phyloP scores from a whole-genome alignment of 2,113 vertebrate species.

The Campylomormyrus tamandua region DNA sequence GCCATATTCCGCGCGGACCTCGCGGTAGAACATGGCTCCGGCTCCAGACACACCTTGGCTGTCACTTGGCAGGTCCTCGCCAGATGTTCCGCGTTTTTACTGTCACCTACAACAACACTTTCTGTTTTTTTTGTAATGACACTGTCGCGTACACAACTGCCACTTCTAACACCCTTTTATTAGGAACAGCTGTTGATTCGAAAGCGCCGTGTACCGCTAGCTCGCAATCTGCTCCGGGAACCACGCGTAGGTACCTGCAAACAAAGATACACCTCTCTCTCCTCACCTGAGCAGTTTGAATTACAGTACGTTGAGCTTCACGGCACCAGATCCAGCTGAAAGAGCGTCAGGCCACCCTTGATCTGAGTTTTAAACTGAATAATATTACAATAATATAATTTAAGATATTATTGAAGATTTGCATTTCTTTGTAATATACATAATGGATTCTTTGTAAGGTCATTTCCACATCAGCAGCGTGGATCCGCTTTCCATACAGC shows the following conservation, averaged over 20 bases:
- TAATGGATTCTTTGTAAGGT: neutral
- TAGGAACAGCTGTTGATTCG: slow-evolving; percentile 61
- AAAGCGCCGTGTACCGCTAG: slow-evolving; percentile 39
- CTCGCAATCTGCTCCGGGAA: neutral
- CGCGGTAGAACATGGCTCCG: neutral
- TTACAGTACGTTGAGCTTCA: neutral
- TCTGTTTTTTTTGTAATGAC: slow-evolving; percentile 24
- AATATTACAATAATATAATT: neutral
- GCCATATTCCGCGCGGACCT: neutral
- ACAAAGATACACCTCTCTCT: neutral
- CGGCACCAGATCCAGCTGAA: neutral
- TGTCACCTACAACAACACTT: slow-evolving; percentile 36
- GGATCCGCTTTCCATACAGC: neutral
- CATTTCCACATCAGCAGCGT: neutral
- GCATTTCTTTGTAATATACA: neutral
- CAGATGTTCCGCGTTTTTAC: slow-evolving; percentile 37
- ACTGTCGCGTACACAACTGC: slow-evolving; percentile 39
- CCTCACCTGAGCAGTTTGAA: neutral
- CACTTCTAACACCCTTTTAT: slow-evolving; percentile 58
- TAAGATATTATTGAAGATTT: neutral
- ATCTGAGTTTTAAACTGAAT: neutral
- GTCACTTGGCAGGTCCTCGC: slow-evolving; percentile 33
- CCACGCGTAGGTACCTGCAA: slow-evolving; percentile 21
- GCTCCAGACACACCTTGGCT: neutral
- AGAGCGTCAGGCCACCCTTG: neutral